phyloP scores from a whole-genome alignment of 2,113 vertebrate genomes.

The Alosa alosa region DNA sequence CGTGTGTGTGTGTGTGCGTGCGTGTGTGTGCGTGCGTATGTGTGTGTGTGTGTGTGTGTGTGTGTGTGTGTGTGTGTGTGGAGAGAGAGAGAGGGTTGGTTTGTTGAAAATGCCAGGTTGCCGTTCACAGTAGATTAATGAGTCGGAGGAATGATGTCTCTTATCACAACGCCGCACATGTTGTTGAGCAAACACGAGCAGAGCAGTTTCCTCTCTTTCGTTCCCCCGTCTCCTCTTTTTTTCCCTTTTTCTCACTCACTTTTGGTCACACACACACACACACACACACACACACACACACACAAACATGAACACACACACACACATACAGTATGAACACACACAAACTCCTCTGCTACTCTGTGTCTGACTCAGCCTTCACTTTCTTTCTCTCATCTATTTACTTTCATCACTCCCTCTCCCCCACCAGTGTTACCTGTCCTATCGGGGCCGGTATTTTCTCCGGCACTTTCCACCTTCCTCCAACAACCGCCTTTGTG shows the following conservation, averaged over 20 bases:
- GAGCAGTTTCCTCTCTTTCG: conserved; percentile 26
- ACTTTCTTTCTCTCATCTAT: conserved; percentile 24
- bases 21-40: neutral
- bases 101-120: conserved; percentile 46
- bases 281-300: neutral
- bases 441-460: neutral
- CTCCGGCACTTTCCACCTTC: neutral
- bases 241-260: neutral
- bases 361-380: conserved; percentile 31
- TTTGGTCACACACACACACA: neutral
- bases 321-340: neutral
- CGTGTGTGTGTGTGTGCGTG: neutral
- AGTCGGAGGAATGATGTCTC: conserved; percentile 49
- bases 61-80: neutral
- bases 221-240: conserved; percentile 7
- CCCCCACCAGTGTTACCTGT: conserved; percentile 4
- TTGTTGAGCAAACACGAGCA: conserved; percentile 46
- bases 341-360: neutral
- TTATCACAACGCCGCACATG: conserved; percentile 56
- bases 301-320: neutral
- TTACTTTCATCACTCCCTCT: conserved; percentile 18
- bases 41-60: neutral
- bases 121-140: conserved; percentile 55
- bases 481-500: neutral
- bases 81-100: conserved; percentile 1